Base-by-base conservation (phyloP, 2,888 invertebrate species). In the Sphecodes monilicornis region DNA sequence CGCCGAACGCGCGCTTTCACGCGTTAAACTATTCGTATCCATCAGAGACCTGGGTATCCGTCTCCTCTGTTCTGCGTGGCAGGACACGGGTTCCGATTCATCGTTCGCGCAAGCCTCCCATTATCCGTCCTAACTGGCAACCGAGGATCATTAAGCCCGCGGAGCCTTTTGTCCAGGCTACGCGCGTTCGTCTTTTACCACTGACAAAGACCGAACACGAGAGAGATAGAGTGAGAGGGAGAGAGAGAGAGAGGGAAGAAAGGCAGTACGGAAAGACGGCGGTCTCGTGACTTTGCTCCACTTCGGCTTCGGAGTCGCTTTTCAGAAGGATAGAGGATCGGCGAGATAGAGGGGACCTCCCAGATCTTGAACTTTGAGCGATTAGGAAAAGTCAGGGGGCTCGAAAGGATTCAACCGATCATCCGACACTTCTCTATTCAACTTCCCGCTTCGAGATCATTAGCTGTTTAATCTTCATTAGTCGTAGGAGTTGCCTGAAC, bases 51-150 rank as follows among this genome's bases (percentile, higher is more conserved):
- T n/a, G 80, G 54, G 80, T 78, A 80, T 76, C 74, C 78, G 57
- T 84, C 77, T 80, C 60, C 50, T 75, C 54, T 79, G 69, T 84
- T 78, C 86, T 86, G 85, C 89, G 81, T 72, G 83, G 82, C 82
- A 80, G 82, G 88, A 88, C 89, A 88, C 87, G 85, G 82, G 85
- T 89, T 85, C 90, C 89, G 81, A 90, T 90, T 89, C 88, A 89
- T 90, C 88, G 85, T 88, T n/a, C 88, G 87, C 87, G 86, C 85
- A 75, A 87, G 85, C 83, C 89, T 84, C 83, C 85, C 85, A 89
- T 90, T 90, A 90, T 88, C 76, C 89, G 69, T 87, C 82, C 88
- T 88, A 87, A 89, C 89, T 83, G 89, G 85, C 81, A 86, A 87
- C 87, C 88, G 86, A 79, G 89, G 86, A 90, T 90, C 89, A 84